Base-by-base conservation (phyloP, 2,797 vertebrate genomes). In the Pampus argenteus region DNA sequence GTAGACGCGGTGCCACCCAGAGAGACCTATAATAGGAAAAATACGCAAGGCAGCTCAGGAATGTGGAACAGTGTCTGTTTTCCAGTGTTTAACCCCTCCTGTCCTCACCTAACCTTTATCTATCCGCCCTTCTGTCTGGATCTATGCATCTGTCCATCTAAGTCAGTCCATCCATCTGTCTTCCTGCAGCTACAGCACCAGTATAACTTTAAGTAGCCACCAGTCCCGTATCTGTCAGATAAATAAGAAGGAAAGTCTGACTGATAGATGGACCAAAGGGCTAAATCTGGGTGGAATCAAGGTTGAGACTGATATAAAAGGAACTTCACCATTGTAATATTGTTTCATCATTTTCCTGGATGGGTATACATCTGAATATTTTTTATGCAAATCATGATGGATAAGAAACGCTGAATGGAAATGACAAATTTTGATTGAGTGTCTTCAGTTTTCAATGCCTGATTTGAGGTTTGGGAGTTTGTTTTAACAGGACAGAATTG, bases 11-110 rank as follows among this genome's bases (percentile, higher is more conserved):
- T 60, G 62, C 73, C 77, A 82, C 80, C 79, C 74, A 84, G 74
- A 76, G 55, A 60, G 49, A 56, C 26, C 77, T 85, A 69, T 76
- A 79, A 74, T 78, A 86, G 79, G 75, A 84, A 77, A 77, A 73
- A 44, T 60, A 78, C 6, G 62, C 45, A 6, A 40, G 79, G 71
- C 83, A 86, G 73, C 44, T 78, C 7, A 36, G 60, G 73, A 86
- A 79, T 85, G 66, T 49, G 10, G 56, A 55, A 22, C 59, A 45
- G 38, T 25, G 60, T 34, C 17, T 18, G 34, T 44, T 36, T 10
- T 61, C 71, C 54, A 70, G 38, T 14, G 22, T 67, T 82, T 49
- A 63, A 79, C 70, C 58, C 17, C 5, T 34, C 20, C 57, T 55
- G 67, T 86, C 84, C 81, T 85, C 58, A 66, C 34, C 47, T 72